A percentile compares a stretch with the other conserved stretches of the same genome.
phyloP scores from a whole-genome alignment of 2,113 vertebrate species.

The Loxodonta africana region DNA sequence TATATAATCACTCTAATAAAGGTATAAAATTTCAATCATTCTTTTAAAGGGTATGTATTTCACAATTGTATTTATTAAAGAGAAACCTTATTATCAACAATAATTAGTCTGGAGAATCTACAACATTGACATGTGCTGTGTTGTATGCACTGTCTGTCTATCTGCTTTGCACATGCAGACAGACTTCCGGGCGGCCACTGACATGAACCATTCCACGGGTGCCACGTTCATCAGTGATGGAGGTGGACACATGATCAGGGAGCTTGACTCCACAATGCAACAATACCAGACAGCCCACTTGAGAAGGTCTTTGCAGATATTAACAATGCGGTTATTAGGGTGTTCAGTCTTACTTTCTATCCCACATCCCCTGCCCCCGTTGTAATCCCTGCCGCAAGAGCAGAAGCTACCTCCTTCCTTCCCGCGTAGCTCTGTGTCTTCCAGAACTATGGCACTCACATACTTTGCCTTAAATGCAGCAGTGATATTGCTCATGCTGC shows the following conservation, averaged over 20 bases:
- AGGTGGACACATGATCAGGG: no score
- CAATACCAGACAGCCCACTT: not conserved
- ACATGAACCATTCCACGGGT: no score
- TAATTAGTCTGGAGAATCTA: not conserved
- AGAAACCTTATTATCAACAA: not conserved
- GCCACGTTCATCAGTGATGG: no score
- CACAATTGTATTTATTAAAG: not conserved
- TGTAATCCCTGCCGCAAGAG: not conserved
- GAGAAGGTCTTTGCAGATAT: not conserved
- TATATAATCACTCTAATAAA: not conserved
- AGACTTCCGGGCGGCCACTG: no score
- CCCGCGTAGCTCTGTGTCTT: not conserved
- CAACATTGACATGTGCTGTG: not conserved
- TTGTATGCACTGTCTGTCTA: not conserved
- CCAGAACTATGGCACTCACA: not conserved
- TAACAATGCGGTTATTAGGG: not conserved
- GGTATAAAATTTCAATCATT: not conserved
- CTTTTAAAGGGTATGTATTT: not conserved
- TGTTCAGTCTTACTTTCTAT: not conserved
- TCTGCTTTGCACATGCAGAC: no score
- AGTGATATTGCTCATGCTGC: not conserved
- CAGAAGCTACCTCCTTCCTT: not conserved
- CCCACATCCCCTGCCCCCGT: not conserved
- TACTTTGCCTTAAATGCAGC: not conserved
- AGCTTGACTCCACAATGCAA: not conserved